Percentiles rank a stretch among this genome's conserved stretches.
Conservation (phyloP, 2,797 vertebrate species). For the Merluccius polli region DNA sequence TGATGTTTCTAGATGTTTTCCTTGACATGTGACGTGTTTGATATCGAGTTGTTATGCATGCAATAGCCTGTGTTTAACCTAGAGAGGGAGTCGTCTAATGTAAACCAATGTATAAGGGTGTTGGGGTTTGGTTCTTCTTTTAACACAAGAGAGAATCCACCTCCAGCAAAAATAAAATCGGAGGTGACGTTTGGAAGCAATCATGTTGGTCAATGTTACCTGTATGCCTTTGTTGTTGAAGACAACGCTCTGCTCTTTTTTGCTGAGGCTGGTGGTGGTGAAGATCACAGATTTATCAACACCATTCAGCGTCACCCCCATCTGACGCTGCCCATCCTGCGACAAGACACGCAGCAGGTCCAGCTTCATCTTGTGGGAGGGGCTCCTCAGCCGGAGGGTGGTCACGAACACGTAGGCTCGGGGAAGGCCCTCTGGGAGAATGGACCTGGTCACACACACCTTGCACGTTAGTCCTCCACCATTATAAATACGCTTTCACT, state of each 20-base stretch:
- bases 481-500: neutral
- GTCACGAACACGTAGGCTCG: constrained; percentile 80
- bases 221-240: constrained; percentile 60
- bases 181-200: neutral
- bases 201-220: constrained; percentile 49
- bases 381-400: constrained; percentile 70
- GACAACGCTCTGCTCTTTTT: constrained; percentile 57
- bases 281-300: constrained; percentile 64
- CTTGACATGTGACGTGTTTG: neutral
- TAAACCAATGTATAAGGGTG: neutral
- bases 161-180: neutral
- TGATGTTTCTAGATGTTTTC: neutral
- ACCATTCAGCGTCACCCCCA: constrained; percentile 69
- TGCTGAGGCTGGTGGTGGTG: constrained; percentile 60
- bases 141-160: too few relatives aligned
- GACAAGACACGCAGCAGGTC: constrained; percentile 79
- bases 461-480: neutral
- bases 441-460: constrained; percentile 60
- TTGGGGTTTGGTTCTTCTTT: neutral
- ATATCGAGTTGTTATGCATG: neutral
- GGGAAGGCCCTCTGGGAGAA: constrained; percentile 82
- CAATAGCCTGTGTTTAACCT: neutral
- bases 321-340: constrained; percentile 69
- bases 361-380: constrained; percentile 52
- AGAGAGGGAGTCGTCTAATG: neutral